A percentile compares a stretch with the other conserved stretches of the same genome.
These are phyloP conservation scores for Blera fallax DNA, from an alignment of 2,888 invertebrate genomes.

Conservation along the genomic window DNA sequence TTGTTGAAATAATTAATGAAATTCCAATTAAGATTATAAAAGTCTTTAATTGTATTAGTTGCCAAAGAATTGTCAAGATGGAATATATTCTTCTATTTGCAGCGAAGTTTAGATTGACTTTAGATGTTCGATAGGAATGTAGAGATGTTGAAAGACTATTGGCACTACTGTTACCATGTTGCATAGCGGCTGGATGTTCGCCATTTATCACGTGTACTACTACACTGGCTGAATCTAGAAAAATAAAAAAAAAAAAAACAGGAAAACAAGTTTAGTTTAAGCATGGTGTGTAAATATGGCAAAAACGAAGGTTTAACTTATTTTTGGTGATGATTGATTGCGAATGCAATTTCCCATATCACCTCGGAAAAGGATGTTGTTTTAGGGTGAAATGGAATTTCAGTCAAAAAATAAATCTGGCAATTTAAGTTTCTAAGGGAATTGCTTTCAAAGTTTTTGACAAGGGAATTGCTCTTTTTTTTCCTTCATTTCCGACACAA, in stretches of 20 bases:
- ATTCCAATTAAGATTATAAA: constrained; percentile 42
- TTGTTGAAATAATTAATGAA: constrained; percentile 39
- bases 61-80: constrained; percentile 41
- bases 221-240: constrained; percentile 88
- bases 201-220: constrained; percentile 90
- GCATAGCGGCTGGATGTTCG: constrained; percentile 84
- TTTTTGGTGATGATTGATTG: not conserved
- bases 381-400: not conserved
- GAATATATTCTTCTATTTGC: constrained; percentile 12
- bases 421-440: constrained; percentile 24
- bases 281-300: not conserved
- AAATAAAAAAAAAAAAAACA: constrained; percentile 69
- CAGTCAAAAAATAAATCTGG: not conserved
- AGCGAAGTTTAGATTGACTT: constrained; percentile 7
- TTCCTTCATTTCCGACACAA: not conserved
- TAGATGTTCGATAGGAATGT: constrained; percentile 60
- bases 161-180: constrained; percentile 77
- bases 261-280: not conserved
- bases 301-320: not conserved
- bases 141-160: constrained; percentile 72
- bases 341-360: not conserved
- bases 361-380: not conserved
- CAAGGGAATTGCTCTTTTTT: not conserved
- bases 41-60: constrained; percentile 45
- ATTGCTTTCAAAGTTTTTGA: constrained; percentile 10